Percentiles rank a stretch among this genome's conserved stretches.
phyloP scores from a whole-genome alignment of 2,888 invertebrate species.

The Odontocolon sp. region DNA sequence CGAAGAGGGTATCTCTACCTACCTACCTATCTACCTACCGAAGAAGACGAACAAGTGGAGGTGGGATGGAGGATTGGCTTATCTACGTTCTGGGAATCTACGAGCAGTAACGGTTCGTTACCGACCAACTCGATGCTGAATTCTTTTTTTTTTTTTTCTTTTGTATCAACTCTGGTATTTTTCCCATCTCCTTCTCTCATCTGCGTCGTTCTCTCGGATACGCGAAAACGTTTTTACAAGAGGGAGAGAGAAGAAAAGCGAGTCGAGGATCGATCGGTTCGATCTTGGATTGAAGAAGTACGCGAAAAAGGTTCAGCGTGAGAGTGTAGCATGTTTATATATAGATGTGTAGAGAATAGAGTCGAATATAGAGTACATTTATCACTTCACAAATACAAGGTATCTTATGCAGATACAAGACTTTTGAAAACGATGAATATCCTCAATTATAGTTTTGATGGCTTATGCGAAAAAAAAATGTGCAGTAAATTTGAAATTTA shows the following conservation, averaged over 20 bases:
- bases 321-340: background rate
- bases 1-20: background rate
- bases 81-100: conserved; percentile 43
- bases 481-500: too few relatives aligned
- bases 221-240: too few relatives aligned
- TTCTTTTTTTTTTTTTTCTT: background rate
- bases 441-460: too few relatives aligned
- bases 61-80: conserved; percentile 28
- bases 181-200: background rate
- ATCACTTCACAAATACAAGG: too few relatives aligned
- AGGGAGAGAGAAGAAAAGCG: too few relatives aligned
- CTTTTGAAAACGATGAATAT: too few relatives aligned
- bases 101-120: conserved; percentile 34
- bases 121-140: background rate
- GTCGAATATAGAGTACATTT: too few relatives aligned
- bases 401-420: too few relatives aligned
- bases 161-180: background rate
- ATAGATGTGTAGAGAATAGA: background rate
- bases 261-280: conserved; percentile 5
- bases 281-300: conserved; percentile 6
- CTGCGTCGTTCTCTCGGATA: background rate
- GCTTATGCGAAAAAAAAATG: too few relatives aligned
- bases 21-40: background rate
- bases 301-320: too few relatives aligned
- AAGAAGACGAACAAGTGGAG: conserved; percentile 4